Base-by-base conservation (phyloP, 2,113 vertebrate genomes). In the Collichthys lucidus region DNA sequence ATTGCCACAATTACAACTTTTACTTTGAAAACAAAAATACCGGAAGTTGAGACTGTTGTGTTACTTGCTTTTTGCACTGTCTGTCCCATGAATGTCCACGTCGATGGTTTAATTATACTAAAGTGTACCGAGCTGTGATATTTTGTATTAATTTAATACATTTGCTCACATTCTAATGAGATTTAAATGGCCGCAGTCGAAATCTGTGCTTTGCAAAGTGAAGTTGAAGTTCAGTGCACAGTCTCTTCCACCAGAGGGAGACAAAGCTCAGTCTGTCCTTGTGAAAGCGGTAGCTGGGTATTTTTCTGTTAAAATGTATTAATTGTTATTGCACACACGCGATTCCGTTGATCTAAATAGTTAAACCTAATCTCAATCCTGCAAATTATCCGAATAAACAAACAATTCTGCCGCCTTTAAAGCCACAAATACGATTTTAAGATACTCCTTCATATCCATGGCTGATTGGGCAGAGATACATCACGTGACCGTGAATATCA, bases 241-340 rank as follows among this genome's bases (percentile, higher is more conserved):
- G 8, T 19, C 53, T 63, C 42, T 14, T 1, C n/a, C 83, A 65
- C 62, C 3, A 61, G 83, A 26, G 67, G 71, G 76, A 73, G 52
- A 59, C 73, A 69, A 14, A 75, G 11, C 22, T 65, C 0, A 11
- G 4, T 19, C 11, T 8, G 0, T 50, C 4, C 35, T 40, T 22
- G 53, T 64, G 15, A 55, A 20, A 9, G 3, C 17, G 0, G 6
- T 17, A 3, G 11, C 0, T 17, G 11, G 22, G 7, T 5, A 19
- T 71, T 59, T 11, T 71, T 59, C 7, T 22, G 1, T 22, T 65
- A 7, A 40, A 29, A 40, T 40, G 0, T 40, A 40, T 40, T 40
- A 9, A 40, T 1, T 35, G 46, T 20, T 11, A 2, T 14, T 8
- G 6, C 11, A 46, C 2, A 31, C 12, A 47, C 49, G 1, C 20